Evolutionary conservation across 2,797 vertebrate species (phyloP), one percentile per base, ranked within the genome.

Genomic region (Decapterus maruadsi): DNA sequence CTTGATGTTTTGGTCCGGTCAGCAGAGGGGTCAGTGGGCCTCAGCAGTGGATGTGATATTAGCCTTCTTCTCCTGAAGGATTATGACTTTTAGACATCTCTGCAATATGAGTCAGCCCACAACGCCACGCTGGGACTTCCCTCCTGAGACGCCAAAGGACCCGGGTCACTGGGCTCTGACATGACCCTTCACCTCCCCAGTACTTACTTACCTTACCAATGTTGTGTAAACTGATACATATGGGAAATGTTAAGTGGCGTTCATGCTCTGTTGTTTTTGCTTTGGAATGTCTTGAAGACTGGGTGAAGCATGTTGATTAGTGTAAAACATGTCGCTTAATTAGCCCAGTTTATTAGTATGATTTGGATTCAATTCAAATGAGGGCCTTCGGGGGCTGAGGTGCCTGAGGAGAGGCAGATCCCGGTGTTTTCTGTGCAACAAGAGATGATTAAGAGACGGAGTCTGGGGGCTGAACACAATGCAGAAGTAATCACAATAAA

Each of bases 161-260:
- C 68, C 7, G 75, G 89, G 89, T 92, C 89, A 88, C 68, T 55
- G 64, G 64, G 71, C 50, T 83, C 77, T 85, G 86, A 87, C 87
- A 85, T 13, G 87, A 90, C 90, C 91, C 71, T 63, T 90, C 75
- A 91, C 90, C 92, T 73, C 84, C 73, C 46, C 54, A 26, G 54
- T 77, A 60, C 80, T 89, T 76, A 79, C 82, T 83, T 80, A 69
- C 69, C 75, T 50, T 59, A 46, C 70, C 78, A 65, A 13, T 80
- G 87, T 91, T 87, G 79, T 82, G 90, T 79, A 92, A 92, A 85
- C 57, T 16, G 88, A 92, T 93, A 90, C 51, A 72, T 92, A 89
- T 92, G 91, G 90, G 92, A 92, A 93, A 91, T 89, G 89, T 90
- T 86, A 86, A 89, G 57, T 65, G 68, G 56, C 42, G 34, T 68